Evolutionary conservation across 2,888 invertebrate genomes (phyloP), one percentile per base, ranked within the genome.

Genomic region (Epistrophe grossulariae): DNA sequence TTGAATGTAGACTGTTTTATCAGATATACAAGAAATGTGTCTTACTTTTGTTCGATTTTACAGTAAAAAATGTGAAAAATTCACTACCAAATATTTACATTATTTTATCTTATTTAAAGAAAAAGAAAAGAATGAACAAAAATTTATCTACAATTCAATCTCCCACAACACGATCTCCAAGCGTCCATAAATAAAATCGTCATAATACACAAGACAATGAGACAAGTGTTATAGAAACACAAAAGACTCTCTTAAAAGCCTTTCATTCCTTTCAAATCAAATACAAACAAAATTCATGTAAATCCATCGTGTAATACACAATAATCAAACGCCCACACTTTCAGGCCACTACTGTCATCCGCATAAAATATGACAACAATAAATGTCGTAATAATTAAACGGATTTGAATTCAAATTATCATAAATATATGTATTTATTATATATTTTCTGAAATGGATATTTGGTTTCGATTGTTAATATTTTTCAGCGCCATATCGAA

Each of bases 351-450:
- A 57, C 45, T 79, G 68, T 38, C 62, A 78, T 60, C 72, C 40
- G 45, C 28, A 55, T 79, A 71, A 83, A 66, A 72, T 76, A 83
- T 50, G 68, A 78, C 17, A 40, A 10, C 45, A 74, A 74, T 85
- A 85, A 85, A 71, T n/a, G 82, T 82, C 78, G 71, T 66, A 79
- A 79, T 87, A 87, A 76, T 48, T 83, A 70, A 79, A 62, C 74
- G 66, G 79, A 66, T 82, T 79, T 82, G 64, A 74, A 79, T 71
- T 43, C 17, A n/a, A 82, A 62, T 74, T 57, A 68, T 66, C 71
- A 71, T 55, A 84, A 64, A 52, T 17, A 1, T n/a, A n/a, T n/a
- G n/a, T n/a, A n/a, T 35, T 0, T 9, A 35, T 35, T 6, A 3
- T 13, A 40, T 76, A 71, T 19, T 38, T 35, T 19, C 6, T 19